Evolutionary conservation across 2,113 vertebrate genomes (phyloP), one percentile per base, ranked within the genome.

Genomic region (Neolamprologus cancellatus): DNA sequence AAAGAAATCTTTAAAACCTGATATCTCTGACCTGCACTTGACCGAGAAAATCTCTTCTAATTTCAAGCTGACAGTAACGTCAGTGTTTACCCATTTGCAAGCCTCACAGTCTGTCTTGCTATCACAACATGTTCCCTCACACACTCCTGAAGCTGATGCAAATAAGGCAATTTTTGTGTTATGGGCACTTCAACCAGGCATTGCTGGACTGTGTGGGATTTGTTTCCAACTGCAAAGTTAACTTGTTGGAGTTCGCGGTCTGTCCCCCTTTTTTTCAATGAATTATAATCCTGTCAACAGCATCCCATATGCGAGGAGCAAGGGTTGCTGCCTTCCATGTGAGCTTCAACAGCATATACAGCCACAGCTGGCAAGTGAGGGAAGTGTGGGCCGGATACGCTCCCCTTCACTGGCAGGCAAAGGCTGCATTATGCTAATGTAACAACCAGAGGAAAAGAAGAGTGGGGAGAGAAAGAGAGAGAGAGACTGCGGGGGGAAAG

Each of bases 341-440:
- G 23, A 76, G 59, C 83, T 74, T 87, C 78, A 6, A 59, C 89
- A 85, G 86, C 48, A 76, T 78, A 79, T 83, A 85, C 83, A 87
- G 79, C 90, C 71, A 2, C 7, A 84, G 82, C 85, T 92, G 93
- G 87, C 89, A 83, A 44, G 80, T 69, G 87, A 76, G 64, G 91
- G 89, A 91, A 90, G 91, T 89, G 93, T 94, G 92, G 93, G 93
- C 92, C 81, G 91, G 92, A 92, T 92, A 78, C 78, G 86, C 88
- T 91, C 82, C 88, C 82, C 87, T 89, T 85, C 88, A 88, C 92
- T 93, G 92, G 91, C 91, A 93, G 90, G 92, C 88, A 82, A 89
- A 89, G 92, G 92, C 88, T 91, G 90, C 93, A 91, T 94, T 94
- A 94, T 94, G 92, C 92, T 91, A 94, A 94, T 94, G 85, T 59